Evolutionary conservation across 2,113 vertebrate genomes (phyloP).

Genomic region (Pluvianellus socialis): DNA sequence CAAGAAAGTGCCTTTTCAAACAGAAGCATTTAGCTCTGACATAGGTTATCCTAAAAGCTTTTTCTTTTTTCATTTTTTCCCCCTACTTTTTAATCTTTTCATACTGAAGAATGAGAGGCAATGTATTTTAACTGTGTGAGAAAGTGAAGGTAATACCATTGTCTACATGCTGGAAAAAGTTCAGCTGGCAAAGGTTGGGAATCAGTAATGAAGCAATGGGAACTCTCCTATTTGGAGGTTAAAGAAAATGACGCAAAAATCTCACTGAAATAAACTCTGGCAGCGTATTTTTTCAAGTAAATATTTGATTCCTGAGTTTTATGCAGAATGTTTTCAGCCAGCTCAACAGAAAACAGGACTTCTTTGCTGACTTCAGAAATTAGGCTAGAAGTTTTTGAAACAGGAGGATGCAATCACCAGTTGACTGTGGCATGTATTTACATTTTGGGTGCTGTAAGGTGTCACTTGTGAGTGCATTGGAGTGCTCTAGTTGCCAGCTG

Average conservation of each 20-base stretch:
- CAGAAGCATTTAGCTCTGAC: not conserved
- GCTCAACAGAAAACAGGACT: not conserved
- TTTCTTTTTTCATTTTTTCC: not conserved
- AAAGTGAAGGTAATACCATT: not conserved
- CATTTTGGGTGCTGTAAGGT: accelerated
- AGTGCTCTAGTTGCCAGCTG: not conserved
- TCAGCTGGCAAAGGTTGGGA: not conserved
- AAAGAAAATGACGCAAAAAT: not conserved
- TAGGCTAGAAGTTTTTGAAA: not conserved
- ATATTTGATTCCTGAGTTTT: not conserved
- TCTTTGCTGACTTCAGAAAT: not conserved
- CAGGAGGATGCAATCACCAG: not conserved
- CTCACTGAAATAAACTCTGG: not conserved
- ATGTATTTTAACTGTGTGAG: not conserved
- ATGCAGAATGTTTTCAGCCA: not conserved
- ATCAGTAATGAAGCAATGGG: not conserved
- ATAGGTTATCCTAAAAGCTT: not conserved
- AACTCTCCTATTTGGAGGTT: not conserved
- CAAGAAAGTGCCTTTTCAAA: not conserved
- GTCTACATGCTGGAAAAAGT: not conserved
- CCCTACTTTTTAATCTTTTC: not conserved
- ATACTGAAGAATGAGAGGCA: not conserved
- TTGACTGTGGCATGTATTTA: not conserved
- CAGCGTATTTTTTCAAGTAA: not conserved
- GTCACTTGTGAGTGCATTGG: not conserved